These are phyloP conservation scores for Conus ventricosus DNA, from an alignment of 1,140 invertebrate species.

Conservation along the genomic window DNA sequence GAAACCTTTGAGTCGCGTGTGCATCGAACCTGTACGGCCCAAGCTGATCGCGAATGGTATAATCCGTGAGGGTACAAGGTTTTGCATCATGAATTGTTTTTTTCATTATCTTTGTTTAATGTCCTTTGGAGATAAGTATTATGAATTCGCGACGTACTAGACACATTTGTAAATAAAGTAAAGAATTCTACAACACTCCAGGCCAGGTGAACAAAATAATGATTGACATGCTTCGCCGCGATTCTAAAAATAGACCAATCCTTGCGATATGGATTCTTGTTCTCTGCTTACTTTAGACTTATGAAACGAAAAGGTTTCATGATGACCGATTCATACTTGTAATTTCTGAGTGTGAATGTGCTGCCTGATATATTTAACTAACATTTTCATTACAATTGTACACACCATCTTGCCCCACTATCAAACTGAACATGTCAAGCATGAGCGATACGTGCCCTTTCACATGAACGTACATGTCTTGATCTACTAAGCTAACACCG, in stretches of 20 bases:
- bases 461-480: not conserved
- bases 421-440: not conserved
- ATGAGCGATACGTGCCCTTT: not conserved
- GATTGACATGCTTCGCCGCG: not conserved
- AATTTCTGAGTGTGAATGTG: not conserved
- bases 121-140: not conserved
- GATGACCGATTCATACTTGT: not conserved
- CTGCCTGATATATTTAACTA: not conserved
- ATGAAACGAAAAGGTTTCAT: constrained; percentile 1
- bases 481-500: not conserved
- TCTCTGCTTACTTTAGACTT: not conserved
- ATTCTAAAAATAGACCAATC: constrained; percentile 10
- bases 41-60: not conserved
- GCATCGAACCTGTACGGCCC: constrained; percentile 10
- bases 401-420: not conserved
- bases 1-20: not conserved
- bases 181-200: not conserved
- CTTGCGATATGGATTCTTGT: constrained; percentile 11
- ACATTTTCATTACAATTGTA: not conserved
- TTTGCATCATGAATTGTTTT: not conserved
- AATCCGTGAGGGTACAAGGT: not conserved
- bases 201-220: not conserved
- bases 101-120: not conserved
- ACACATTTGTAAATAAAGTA: not conserved
- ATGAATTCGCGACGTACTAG: too few relatives aligned